A percentile compares a stretch with the other conserved stretches of the same genome.
Conservation (phyloP, 1,140 invertebrate species). For the Panulirus ornatus region DNA sequence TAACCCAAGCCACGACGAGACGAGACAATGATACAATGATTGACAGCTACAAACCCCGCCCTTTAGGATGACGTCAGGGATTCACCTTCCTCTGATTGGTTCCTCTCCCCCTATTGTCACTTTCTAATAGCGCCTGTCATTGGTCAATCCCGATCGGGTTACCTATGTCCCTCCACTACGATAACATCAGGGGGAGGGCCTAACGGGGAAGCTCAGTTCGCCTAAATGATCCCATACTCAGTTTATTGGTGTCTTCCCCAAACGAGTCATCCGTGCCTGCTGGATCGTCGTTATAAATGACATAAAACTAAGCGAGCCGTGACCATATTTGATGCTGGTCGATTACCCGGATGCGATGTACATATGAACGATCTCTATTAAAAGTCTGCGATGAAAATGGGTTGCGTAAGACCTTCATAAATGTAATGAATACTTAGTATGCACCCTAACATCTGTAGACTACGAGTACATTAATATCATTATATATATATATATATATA, state of each 20-base stretch:
- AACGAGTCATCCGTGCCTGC: not conserved
- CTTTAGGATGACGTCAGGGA: slow-evolving; percentile 16
- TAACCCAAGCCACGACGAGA: no score
- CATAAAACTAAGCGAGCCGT: not conserved
- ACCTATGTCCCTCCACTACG: not conserved
- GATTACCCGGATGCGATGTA: no score
- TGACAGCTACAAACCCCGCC: slow-evolving; percentile 36
- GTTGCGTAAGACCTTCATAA: no score
- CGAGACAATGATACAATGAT: slow-evolving; percentile 12
- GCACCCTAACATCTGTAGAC: no score
- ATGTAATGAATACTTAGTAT: no score
- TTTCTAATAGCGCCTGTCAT: slow-evolving; percentile 21
- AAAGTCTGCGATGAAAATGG: no score
- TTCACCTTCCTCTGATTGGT: slow-evolving; percentile 25
- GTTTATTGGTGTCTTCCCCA: slow-evolving; percentile 22
- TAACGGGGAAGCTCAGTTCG: not conserved
- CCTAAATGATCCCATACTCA: not conserved
- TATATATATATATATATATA: no score
- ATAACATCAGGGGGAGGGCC: not conserved
- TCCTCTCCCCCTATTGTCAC: not conserved
- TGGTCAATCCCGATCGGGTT: not conserved
- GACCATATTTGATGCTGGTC: not conserved
- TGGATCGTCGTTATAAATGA: not conserved
- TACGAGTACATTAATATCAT: no score
- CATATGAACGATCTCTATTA: no score